Evolutionary conservation across 2,797 vertebrate species (phyloP).

Genomic region (Morelia viridis): DNA sequence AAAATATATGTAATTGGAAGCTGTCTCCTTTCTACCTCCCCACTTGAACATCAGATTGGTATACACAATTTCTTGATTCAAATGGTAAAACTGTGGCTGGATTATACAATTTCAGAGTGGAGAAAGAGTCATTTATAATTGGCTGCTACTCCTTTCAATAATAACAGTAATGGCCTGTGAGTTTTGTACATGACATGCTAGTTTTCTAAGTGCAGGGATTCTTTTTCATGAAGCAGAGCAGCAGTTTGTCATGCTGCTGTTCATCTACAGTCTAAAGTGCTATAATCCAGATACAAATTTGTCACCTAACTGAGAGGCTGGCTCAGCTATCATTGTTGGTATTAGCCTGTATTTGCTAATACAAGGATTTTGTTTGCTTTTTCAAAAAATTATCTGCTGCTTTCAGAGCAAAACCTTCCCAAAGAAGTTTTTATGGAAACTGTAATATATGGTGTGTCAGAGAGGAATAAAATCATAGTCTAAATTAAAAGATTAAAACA

Average conservation of each 20-base stretch:
- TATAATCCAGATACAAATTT: background rate
- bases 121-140: background rate
- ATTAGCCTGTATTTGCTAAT: constrained; percentile 71
- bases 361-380: constrained; percentile 67
- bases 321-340: background rate
- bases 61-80: constrained; percentile 31
- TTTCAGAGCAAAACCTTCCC: background rate
- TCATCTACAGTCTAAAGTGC: background rate
- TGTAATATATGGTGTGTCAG: background rate
- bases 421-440: background rate
- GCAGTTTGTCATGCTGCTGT: background rate
- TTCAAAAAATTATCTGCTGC: constrained; percentile 54
- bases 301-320: background rate
- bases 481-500: background rate
- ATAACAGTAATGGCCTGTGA: background rate
- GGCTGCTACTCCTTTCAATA: background rate
- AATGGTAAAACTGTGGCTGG: constrained; percentile 56
- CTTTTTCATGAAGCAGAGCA: background rate
- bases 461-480: background rate
- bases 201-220: background rate
- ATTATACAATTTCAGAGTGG: background rate
- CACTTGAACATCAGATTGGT: too few species aligned
- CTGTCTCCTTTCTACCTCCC: too few species aligned
- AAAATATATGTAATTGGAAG: too few species aligned
- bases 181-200: background rate